Conservation (phyloP, 2,888 invertebrate species). For the Corbicula japonica region DNA sequence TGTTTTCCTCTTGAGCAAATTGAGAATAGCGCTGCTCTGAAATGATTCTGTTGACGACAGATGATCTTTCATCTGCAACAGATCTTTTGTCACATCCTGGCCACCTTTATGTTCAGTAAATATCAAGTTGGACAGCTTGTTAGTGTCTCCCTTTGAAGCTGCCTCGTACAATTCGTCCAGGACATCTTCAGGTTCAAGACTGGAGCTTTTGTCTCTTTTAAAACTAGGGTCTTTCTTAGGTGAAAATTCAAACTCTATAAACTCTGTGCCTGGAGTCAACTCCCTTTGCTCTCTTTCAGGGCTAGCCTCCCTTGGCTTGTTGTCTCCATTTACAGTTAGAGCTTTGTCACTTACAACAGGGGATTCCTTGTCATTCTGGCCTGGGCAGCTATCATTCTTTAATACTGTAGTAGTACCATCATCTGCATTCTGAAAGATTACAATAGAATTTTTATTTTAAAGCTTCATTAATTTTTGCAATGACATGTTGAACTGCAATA, state of each 20-base stretch:
- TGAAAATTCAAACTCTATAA: constrained; percentile 48
- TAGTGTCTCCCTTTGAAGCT: constrained; percentile 38
- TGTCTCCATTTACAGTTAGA: too few species aligned
- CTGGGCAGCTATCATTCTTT: neutral
- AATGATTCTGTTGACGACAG: too few species aligned
- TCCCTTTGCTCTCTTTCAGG: too few species aligned
- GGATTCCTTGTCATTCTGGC: neutral
- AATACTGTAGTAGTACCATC: constrained; percentile 5
- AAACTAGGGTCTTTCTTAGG: constrained; percentile 1
- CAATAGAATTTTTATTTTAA: too few species aligned
- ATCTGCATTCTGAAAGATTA: constrained; percentile 6
- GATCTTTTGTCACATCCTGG: too few species aligned
- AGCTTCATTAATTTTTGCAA: too few species aligned
- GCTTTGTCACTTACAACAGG: neutral
- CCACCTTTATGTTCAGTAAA: too few species aligned
- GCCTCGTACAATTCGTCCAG: constrained; percentile 55
- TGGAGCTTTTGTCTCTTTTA: constrained; percentile 16
- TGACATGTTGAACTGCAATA: too few species aligned
- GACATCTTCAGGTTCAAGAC: constrained; percentile 34
- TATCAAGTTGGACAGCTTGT: constrained; percentile 36
- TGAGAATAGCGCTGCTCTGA: constrained; percentile 24
- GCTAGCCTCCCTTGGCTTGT: too few species aligned
- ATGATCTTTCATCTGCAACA: too few species aligned
- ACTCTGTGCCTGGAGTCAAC: too few species aligned
- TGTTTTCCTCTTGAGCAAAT: constrained; percentile 22